These are phyloP conservation scores for Acronicta psi DNA, from an alignment of 2,888 invertebrate species.

Conservation along the genomic window DNA sequence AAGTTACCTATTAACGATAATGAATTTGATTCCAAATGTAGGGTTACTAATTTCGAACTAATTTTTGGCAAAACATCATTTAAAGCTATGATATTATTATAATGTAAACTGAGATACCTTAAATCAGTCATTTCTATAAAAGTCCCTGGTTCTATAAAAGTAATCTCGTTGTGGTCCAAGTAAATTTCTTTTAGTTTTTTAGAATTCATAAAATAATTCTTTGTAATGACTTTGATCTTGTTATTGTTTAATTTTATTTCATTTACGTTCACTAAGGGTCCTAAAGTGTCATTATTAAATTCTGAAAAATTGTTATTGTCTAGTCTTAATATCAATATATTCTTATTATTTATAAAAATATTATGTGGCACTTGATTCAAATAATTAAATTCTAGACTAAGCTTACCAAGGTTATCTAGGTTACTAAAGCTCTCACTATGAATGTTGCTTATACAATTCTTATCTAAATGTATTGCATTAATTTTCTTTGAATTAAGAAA, in stretches of 20 bases:
- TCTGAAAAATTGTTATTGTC: slow-evolving; percentile 95
- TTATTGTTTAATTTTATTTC: slow-evolving; percentile 96
- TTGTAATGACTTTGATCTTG: slow-evolving; percentile 92
- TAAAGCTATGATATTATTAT: slow-evolving; percentile 93
- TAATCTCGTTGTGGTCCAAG: slow-evolving; percentile 95
- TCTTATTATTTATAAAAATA: slow-evolving; percentile 93
- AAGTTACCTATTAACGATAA: slow-evolving; percentile 92
- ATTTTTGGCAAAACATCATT: slow-evolving; percentile 94
- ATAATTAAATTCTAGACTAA: slow-evolving; percentile 96
- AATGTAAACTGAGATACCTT: slow-evolving; percentile 95
- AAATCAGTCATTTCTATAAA: slow-evolving; percentile 92
- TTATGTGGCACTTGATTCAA: slow-evolving; percentile 94
- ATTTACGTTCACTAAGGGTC: slow-evolving; percentile 91
- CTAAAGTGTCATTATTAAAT: slow-evolving; percentile 94
- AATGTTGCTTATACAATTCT: slow-evolving; percentile 95
- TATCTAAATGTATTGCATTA: slow-evolving; percentile 94
- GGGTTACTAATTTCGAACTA: slow-evolving; percentile 91
- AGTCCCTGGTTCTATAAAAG: slow-evolving; percentile 93
- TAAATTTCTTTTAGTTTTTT: slow-evolving; percentile 94
- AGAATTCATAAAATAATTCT: slow-evolving; percentile 93
- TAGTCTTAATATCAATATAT: slow-evolving; percentile 93
- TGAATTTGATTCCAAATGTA: slow-evolving; percentile 94
- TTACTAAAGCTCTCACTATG: slow-evolving; percentile 94
- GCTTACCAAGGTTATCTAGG: slow-evolving; percentile 92
- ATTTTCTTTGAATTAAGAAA: slow-evolving; percentile 94